A percentile compares a stretch with the other conserved stretches of the same genome.
Conservation (phyloP, 2,113 vertebrate species). For the Raja brachyura region DNA sequence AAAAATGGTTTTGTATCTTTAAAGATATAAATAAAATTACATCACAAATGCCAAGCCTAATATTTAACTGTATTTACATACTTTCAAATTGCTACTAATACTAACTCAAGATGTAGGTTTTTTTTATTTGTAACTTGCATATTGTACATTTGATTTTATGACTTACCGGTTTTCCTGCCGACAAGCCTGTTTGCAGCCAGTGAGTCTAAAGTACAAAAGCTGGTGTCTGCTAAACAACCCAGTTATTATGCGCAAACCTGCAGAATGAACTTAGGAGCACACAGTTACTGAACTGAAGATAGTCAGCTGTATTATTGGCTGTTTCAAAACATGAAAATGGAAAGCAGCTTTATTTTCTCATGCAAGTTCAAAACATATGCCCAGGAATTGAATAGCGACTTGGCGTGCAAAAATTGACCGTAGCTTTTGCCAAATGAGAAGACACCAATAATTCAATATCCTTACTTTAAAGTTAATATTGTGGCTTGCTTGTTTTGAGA, state of each 20-base stretch:
- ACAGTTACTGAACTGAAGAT: background rate
- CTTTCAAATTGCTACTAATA: background rate
- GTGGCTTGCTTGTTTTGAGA: no score
- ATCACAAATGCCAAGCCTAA: background rate
- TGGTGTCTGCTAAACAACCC: background rate
- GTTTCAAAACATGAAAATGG: background rate
- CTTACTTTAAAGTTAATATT: no score
- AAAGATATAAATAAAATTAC: background rate
- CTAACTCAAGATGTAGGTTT: background rate
- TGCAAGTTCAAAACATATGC: background rate
- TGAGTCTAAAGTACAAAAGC: conserved; percentile 17
- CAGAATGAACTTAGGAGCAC: background rate
- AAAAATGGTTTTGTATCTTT: no score
- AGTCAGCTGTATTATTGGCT: background rate
- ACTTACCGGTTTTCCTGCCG: background rate
- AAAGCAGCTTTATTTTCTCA: background rate
- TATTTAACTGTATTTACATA: background rate
- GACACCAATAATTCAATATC: no score
- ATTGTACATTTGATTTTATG: background rate
- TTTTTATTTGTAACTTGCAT: background rate
- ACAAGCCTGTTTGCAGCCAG: background rate
- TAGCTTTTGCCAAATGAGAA: no score
- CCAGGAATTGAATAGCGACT: no score
- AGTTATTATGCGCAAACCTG: background rate
- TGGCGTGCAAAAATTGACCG: no score